Evolutionary conservation across 23 tunicate species (phyloP), one percentile per base, ranked within the genome.

Genomic region (Trididemnum nubilum): DNA sequence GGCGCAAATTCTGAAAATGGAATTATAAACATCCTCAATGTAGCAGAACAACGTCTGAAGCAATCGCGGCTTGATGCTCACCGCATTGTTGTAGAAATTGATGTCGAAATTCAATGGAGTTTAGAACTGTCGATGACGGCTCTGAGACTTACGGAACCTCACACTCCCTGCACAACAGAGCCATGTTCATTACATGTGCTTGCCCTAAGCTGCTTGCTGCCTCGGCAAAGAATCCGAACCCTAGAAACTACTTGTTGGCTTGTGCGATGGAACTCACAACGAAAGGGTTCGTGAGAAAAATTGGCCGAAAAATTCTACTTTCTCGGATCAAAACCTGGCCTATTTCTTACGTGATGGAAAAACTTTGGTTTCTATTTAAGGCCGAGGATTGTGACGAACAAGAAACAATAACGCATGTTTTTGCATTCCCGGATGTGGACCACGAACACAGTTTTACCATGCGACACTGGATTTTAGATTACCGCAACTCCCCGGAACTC

Each of bases 51-150:
- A n/a, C n/a, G n/a, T n/a, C n/a, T n/a, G n/a, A n/a, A n/a, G n/a
- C n/a, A n/a, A n/a, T n/a, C n/a, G n/a, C n/a, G n/a, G n/a, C n/a
- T n/a, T n/a, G n/a, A n/a, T n/a, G n/a, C n/a, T n/a, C n/a, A n/a
- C n/a, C n/a, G n/a, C n/a, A n/a, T n/a, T n/a, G n/a, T n/a, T n/a
- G n/a, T n/a, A n/a, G n/a, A n/a, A n/a, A 33, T 85, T 31, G 29
- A 2, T 15, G 61, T 64, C 1, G 86, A 90, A 58, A 35, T 77
- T n/a, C 77, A 85, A 72, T 90, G 96, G 96, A 80, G 89, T 36
- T 40, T 90, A 1, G 96, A 90, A 73, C 72, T 90, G 39, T 73
- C 89, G 1, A 15, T 30, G 2, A 31, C 59, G 31, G 83, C 78
- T 3, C n/a, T 80, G 27, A 63, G 76, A 33, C 19, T 71, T 4